Evolutionary conservation across 2,113 vertebrate species (phyloP).

Genomic region (Myotis lucifugus): DNA sequence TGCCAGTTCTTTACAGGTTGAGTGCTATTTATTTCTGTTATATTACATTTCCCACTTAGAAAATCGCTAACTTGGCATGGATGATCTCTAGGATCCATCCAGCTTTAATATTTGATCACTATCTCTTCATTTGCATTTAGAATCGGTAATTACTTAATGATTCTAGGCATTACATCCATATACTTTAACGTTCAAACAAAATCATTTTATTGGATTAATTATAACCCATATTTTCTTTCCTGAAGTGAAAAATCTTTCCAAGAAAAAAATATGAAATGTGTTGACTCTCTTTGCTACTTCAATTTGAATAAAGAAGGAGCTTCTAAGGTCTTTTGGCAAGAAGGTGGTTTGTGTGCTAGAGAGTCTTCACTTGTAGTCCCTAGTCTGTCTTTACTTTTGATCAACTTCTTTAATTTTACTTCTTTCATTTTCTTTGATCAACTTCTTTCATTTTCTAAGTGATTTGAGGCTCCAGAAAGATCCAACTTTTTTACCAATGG

Average conservation of each 20-base stretch:
- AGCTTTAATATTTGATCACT: conserved; percentile 1
- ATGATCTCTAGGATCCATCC: neutral
- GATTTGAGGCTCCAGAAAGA: neutral
- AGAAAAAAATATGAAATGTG: neutral
- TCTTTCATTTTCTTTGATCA: neutral
- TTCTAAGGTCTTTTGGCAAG: neutral
- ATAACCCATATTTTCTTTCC: neutral
- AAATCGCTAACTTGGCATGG: neutral
- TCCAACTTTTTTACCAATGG: neutral
- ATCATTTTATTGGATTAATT: neutral
- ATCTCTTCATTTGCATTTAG: neutral
- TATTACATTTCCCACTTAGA: conserved; percentile 24
- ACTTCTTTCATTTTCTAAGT: too few relatives aligned
- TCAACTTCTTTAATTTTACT: neutral
- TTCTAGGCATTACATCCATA: neutral
- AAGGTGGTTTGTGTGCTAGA: too few relatives aligned
- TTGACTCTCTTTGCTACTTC: neutral
- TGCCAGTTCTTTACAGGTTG: neutral
- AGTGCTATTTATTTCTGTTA: neutral
- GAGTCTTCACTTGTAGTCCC: neutral
- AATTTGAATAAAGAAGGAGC: neutral
- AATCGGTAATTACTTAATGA: conserved; percentile 23
- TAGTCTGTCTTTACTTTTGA: neutral
- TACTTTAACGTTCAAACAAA: conserved; percentile 27
- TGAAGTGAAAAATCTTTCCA: neutral